These are phyloP conservation scores for Carettochelys insculpta DNA, from an alignment of 2,113 vertebrate species.

Conservation along the genomic window DNA sequence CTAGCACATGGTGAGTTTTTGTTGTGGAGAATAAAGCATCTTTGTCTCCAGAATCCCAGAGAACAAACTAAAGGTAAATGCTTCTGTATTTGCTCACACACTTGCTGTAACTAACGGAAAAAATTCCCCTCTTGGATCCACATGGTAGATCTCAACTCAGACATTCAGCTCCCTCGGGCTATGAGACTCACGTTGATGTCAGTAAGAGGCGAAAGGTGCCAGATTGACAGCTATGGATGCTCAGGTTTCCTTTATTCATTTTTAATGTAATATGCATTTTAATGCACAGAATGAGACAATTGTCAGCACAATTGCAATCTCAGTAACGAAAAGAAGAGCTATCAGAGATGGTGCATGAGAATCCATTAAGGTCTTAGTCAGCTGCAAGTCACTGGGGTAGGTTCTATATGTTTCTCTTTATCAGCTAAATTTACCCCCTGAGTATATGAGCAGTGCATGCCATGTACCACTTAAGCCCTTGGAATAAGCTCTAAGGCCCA, in stretches of 20 bases:
- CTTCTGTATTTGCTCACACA: background rate
- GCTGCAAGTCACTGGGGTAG: background rate
- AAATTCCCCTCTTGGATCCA: background rate
- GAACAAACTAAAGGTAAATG: background rate
- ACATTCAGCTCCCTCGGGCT: background rate
- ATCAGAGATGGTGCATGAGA: background rate
- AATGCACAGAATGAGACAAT: background rate
- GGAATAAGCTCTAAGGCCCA: background rate
- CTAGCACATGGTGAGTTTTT: slow-evolving; percentile 7
- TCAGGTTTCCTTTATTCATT: slow-evolving; percentile 1
- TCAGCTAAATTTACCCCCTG: background rate
- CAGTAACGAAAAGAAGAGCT: background rate
- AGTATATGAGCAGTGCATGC: background rate
- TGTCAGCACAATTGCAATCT: background rate
- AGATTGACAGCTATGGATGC: background rate
- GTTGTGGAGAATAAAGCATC: slow-evolving; percentile 4
- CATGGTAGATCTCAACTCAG: background rate
- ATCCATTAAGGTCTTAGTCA: background rate
- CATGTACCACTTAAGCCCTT: background rate
- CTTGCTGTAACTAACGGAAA: background rate
- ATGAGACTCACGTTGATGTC: background rate
- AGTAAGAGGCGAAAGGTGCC: background rate
- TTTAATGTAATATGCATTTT: background rate
- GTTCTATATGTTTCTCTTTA: fast-evolving
- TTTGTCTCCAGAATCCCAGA: background rate